Percentiles rank a stretch among this genome's conserved stretches.
Conservation (phyloP, 2,113 vertebrate species). For the Myotis davidii region DNA sequence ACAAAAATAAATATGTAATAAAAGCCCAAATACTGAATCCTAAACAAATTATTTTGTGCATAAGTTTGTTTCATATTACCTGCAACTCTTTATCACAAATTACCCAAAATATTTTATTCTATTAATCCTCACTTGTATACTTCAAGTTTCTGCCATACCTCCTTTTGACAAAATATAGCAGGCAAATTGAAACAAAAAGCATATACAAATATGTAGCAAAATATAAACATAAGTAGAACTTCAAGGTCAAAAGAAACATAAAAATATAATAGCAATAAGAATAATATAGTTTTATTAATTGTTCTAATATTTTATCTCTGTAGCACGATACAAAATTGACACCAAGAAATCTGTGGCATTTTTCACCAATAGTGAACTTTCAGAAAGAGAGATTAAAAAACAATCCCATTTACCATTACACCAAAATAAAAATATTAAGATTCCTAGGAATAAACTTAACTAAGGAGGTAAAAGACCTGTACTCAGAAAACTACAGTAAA, state of each 20-base stretch:
- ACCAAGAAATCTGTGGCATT: too few relatives aligned
- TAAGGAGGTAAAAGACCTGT: too few relatives aligned
- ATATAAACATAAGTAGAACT: neutral
- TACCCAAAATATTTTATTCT: neutral
- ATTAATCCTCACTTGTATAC: neutral
- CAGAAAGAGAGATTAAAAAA: too few relatives aligned
- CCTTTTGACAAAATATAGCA: neutral
- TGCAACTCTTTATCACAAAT: neutral
- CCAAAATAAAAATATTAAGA: too few relatives aligned
- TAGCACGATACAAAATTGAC: too few relatives aligned
- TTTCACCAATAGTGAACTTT: too few relatives aligned
- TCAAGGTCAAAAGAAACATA: neutral
- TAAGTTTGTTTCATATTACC: neutral
- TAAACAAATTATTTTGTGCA: neutral
- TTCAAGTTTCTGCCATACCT: neutral
- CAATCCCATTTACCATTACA: too few relatives aligned
- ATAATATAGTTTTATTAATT: neutral
- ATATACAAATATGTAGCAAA: neutral
- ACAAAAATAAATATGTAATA: neutral
- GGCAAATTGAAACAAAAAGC: neutral
- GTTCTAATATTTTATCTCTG: neutral
- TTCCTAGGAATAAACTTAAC: too few relatives aligned
- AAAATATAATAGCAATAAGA: neutral
- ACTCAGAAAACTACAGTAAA: too few relatives aligned
- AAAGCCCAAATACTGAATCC: neutral